A percentile compares a stretch with the other conserved stretches of the same genome.
Conservation (phyloP, 2,888 invertebrate genomes). For the Gortyna flavago region DNA sequence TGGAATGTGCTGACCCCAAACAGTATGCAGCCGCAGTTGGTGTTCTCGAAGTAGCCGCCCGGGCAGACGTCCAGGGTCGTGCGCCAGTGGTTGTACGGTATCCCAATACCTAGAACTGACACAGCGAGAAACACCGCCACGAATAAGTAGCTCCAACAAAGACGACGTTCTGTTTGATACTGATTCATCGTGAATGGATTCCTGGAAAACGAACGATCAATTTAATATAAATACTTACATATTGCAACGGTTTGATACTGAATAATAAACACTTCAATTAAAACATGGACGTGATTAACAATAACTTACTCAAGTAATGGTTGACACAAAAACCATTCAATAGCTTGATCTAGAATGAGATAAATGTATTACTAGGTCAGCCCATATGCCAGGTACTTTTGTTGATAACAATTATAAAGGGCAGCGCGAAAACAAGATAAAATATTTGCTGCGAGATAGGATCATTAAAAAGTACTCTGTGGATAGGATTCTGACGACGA, state of each 20-base stretch:
- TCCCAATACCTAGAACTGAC: slow-evolving; percentile 88
- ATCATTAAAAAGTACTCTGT: too few relatives aligned
- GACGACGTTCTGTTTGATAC: slow-evolving; percentile 81
- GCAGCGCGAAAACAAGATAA: slow-evolving; percentile 43
- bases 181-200: slow-evolving; percentile 79
- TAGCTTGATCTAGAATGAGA: slow-evolving; percentile 17
- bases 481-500: slow-evolving; percentile 36
- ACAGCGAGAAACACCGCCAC: slow-evolving; percentile 77
- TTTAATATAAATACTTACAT: neutral
- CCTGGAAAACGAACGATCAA: slow-evolving; percentile 2
- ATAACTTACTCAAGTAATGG: slow-evolving; percentile 38
- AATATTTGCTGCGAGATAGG: slow-evolving; percentile 36
- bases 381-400: slow-evolving; percentile 17
- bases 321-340: slow-evolving; percentile 31
- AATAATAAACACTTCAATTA: neutral
- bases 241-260: neutral
- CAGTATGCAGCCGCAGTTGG: slow-evolving; percentile 92
- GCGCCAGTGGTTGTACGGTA: slow-evolving; percentile 93
- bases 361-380: slow-evolving; percentile 47
- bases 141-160: slow-evolving; percentile 82
- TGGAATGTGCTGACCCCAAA: slow-evolving; percentile 91
- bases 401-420: slow-evolving; percentile 44
- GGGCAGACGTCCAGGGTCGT: slow-evolving; percentile 92
- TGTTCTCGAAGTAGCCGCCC: slow-evolving; percentile 88
- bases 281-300: slow-evolving; percentile 4